A percentile compares a stretch with the other conserved stretches of the same genome.
Evolutionary conservation across 2,797 vertebrate species (phyloP).

Genomic region (Phalanger gymnotis): DNA sequence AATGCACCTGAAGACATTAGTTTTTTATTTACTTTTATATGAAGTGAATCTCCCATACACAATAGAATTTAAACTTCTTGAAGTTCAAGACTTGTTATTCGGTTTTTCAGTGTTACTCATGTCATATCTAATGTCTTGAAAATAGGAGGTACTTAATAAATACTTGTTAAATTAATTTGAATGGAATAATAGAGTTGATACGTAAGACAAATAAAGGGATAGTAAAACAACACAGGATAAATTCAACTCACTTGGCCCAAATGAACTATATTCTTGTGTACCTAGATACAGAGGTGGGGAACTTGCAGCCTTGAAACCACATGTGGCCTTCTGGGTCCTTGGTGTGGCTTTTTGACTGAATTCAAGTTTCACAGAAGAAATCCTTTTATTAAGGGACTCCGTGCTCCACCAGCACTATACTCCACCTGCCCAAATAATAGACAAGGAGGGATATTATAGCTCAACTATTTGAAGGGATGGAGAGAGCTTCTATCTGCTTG

Average conservation of each 20-base stretch:
- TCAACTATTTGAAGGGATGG: background rate
- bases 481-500: background rate
- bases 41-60: background rate
- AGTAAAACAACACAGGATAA: background rate
- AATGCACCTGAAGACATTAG: background rate
- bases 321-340: too few species aligned
- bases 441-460: too few species aligned
- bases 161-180: background rate
- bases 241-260: background rate
- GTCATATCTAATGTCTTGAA: background rate
- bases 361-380: too few species aligned
- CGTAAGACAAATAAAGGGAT: background rate
- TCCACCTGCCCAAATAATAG: too few species aligned
- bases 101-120: background rate
- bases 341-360: too few species aligned
- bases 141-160: background rate
- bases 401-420: too few species aligned
- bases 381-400: too few species aligned
- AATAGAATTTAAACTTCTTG: background rate
- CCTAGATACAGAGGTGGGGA: background rate
- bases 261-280: background rate
- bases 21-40: background rate
- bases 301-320: too few species aligned
- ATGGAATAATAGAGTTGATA: background rate
- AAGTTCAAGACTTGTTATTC: background rate